These are phyloP conservation scores for Danaus chrysippus DNA, from an alignment of 2,888 invertebrate species.

Conservation along the genomic window DNA sequence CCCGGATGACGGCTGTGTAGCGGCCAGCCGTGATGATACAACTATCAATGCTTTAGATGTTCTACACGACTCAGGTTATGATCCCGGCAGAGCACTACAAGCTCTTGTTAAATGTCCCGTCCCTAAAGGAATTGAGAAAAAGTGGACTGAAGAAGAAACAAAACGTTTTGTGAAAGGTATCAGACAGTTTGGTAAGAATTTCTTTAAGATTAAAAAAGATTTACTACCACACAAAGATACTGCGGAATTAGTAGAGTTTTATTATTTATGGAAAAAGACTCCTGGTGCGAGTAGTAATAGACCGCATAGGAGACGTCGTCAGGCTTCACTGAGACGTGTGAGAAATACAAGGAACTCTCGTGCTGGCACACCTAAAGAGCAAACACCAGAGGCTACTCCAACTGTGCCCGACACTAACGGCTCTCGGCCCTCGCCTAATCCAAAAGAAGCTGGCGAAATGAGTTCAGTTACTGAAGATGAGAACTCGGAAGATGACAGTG, in stretches of 20 bases:
- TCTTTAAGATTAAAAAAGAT: slow-evolving; percentile 98
- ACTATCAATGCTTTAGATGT: slow-evolving; percentile 98
- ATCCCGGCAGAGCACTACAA: slow-evolving; percentile 97
- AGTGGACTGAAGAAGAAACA: slow-evolving; percentile 98
- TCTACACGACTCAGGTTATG: slow-evolving; percentile 97
- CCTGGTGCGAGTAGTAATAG: slow-evolving; percentile 98
- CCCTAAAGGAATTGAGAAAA: slow-evolving; percentile 97
- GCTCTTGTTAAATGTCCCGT: slow-evolving; percentile 98
- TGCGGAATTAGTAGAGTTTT: slow-evolving; percentile 98
- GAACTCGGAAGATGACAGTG: slow-evolving; percentile 97
- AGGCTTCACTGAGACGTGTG: slow-evolving; percentile 91
- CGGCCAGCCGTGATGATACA: slow-evolving; percentile 97
- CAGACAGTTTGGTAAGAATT: slow-evolving; percentile 99
- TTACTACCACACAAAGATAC: slow-evolving; percentile 98
- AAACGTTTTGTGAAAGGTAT: slow-evolving; percentile 99
- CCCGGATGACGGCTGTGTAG: slow-evolving; percentile 97
- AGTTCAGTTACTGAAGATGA: slow-evolving; percentile 93
- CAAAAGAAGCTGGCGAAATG: slow-evolving; percentile 84
- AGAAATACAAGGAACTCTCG: slow-evolving; percentile 93
- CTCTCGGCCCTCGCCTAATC: slow-evolving; percentile 82
- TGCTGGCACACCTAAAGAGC: slow-evolving; percentile 87
- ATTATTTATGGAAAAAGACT: slow-evolving; percentile 99
- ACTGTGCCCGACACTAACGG: slow-evolving; percentile 74
- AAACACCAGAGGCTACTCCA: slow-evolving; percentile 80
- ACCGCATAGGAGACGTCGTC: slow-evolving; percentile 93